Evolutionary conservation across 2,888 invertebrate genomes (phyloP), one percentile per base, ranked within the genome.

Genomic region (Lasioglossum figueresi): DNA sequence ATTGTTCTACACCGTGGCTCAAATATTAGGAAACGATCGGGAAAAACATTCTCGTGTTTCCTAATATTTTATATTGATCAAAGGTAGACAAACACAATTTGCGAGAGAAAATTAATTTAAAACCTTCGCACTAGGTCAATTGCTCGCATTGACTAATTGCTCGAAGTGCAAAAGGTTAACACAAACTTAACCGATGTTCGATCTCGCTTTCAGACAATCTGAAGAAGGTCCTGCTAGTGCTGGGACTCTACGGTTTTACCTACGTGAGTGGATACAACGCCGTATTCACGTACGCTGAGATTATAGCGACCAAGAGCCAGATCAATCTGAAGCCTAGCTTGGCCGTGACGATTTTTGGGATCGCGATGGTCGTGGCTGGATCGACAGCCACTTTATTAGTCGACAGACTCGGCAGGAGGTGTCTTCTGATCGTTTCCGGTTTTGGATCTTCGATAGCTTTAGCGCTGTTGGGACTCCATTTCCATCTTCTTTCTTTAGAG

Each of bases 351-450:
- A 93, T 95, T 1, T 93, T 96, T 5, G 96, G 96, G 4, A 93
- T 94, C 2, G 95, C 96, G 1, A 95, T 96, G 91, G 95, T 96
- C 14, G 81, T 95, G 0, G 95, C 95, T 4, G 96, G 96, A 4
- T 83, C 86, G 0, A 89, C 94, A 8, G 94, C 95, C 0, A 95
- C 95, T 0, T 86, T 94, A 12, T 87, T 96, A 2, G 95, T 96
- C 88, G 96, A 96, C 88, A 94, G 92, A 77, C 95, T 95, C 40
- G 96, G 96, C 1, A 91, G 96, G 73, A 94, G 95, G 74, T 89
- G 93, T 8, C 93, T 96, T 10, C 92, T 96, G 8, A 93, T 96
- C 16, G 88, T 94, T 31, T 96, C 96, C 4, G 95, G 95, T 16
- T 68, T 94, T 1, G 93, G 95, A 0, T 94, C 95, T 74, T 83